Conservation (phyloP, 2,888 invertebrate species). For the Plagodis dolabraria region DNA sequence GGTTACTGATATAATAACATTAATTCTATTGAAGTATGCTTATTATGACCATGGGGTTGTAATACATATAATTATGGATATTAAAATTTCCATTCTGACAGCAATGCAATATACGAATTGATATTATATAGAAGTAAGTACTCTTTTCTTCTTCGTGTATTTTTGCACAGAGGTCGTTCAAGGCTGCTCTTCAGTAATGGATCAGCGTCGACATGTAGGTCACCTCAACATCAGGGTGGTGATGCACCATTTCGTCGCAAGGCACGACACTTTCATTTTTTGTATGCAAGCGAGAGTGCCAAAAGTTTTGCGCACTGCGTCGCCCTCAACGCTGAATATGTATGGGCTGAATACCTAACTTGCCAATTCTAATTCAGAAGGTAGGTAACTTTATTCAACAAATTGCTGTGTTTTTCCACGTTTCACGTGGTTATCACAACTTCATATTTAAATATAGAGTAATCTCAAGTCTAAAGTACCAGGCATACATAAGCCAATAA, state of each 20-base stretch:
- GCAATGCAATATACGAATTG: no score
- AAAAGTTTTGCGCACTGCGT: constrained; percentile 84
- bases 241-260: constrained; percentile 63
- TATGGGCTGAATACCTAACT: constrained; percentile 61
- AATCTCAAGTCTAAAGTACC: no score
- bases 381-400: constrained; percentile 63
- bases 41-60: no score
- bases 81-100: no score
- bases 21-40: no score
- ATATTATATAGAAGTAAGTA: no score
- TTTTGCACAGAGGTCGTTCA: neutral
- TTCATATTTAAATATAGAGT: no score
- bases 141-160: no score
- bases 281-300: constrained; percentile 82
- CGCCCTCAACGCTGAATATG: constrained; percentile 72
- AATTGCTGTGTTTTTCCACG: constrained; percentile 61
- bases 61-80: no score
- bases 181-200: constrained; percentile 14
- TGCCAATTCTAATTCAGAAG: constrained; percentile 73
- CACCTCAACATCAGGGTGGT: constrained; percentile 47
- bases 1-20: no score
- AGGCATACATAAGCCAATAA: no score
- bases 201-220: constrained; percentile 36
- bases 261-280: constrained; percentile 74
- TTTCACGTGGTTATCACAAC: no score